phyloP scores from a whole-genome alignment of 2,888 invertebrate genomes.

The Eupithecia vulgata region DNA sequence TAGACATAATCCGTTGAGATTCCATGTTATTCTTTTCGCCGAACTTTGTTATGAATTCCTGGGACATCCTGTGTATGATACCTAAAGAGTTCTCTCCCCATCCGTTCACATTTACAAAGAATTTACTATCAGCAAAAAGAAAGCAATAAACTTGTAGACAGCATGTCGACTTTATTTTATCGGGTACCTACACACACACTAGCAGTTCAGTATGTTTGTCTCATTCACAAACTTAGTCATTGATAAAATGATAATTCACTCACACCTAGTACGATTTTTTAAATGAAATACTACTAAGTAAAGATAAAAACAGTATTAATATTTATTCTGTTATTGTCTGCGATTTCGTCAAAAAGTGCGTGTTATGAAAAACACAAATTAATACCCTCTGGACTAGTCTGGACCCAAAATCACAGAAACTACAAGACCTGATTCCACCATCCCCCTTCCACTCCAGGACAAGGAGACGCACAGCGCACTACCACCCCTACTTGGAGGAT shows the following conservation, averaged over 20 bases:
- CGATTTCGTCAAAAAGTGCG: too few species aligned
- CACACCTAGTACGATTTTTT: neutral
- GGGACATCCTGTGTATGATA: constrained; percentile 6
- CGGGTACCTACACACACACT: constrained; percentile 33
- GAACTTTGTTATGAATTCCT: neutral
- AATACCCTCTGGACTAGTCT: too few species aligned
- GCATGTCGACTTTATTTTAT: constrained; percentile 45
- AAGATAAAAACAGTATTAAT: neutral
- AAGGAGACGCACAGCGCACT: too few species aligned
- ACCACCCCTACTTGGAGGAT: too few species aligned
- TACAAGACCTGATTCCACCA: too few species aligned
- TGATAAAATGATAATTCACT: constrained; percentile 17
- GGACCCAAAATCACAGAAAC: too few species aligned
- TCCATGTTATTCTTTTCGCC: neutral
- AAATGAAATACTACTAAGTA: neutral
- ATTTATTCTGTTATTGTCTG: neutral
- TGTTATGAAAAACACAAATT: too few species aligned
- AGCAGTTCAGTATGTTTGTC: constrained; percentile 28
- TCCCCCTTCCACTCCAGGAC: too few species aligned
- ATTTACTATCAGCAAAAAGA: constrained; percentile 31
- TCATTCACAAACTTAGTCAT: constrained; percentile 28
- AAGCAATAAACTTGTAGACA: constrained; percentile 41
- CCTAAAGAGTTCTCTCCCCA: neutral
- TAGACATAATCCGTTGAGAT: neutral
- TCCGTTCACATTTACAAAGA: constrained; percentile 17